Evolutionary conservation across 2,113 vertebrate species (phyloP).

Genomic region (Silurus asotus): DNA sequence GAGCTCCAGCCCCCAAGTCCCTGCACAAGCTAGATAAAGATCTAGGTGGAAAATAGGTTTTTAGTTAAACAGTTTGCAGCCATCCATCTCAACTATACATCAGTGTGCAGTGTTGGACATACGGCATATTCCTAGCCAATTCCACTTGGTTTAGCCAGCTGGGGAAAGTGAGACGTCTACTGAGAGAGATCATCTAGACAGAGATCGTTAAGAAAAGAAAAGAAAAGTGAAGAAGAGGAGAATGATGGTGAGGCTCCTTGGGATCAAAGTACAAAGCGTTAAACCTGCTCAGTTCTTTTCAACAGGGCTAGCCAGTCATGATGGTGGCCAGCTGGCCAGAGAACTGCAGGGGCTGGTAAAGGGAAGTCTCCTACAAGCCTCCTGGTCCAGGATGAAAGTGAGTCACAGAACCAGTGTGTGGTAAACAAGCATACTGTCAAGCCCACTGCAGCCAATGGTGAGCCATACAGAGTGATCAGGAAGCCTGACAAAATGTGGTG

Average conservation of each 20-base stretch:
- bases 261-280: not conserved
- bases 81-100: not conserved
- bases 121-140: not conserved
- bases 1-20: not conserved
- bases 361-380: not conserved
- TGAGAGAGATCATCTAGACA: not conserved
- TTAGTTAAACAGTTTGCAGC: not conserved
- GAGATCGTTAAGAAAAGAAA: not conserved
- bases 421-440: not conserved
- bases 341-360: not conserved
- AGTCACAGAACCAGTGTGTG: not conserved
- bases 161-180: not conserved
- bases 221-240: not conserved
- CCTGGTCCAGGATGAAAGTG: not conserved
- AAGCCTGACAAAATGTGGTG: not conserved
- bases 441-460: not conserved
- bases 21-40: not conserved
- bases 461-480: not conserved
- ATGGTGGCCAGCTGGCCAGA: not conserved
- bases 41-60: not conserved
- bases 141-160: not conserved
- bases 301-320: not conserved
- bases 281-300: not conserved
- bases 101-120: not conserved
- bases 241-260: not conserved